phyloP scores from a whole-genome alignment of 2,113 vertebrate genomes.

The pig (Sus scrofa) region T2T-Sscrofa CM000816.6:75759501-75760000 shows the following conservation, averaged over 20 bases:
- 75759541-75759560: no score
- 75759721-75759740: neutral
- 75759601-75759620: neutral
- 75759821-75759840: neutral
- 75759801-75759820: neutral
- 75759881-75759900: neutral
- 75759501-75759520: no score
- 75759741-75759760: neutral
- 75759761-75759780: neutral
- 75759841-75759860: neutral
- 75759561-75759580: no score
- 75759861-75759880: neutral
- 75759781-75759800: neutral
- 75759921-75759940: neutral
- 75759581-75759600: no score
- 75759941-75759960: neutral
- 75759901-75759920: neutral
- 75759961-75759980: neutral
- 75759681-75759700: neutral
- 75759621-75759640: fast-evolving
- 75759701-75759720: neutral
- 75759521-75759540: no score
- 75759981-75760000: neutral
- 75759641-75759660: neutral
- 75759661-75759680: neutral